Evolutionary conservation across 2,113 vertebrate species (phyloP).

Genomic region (Anoura caudifer): DNA sequence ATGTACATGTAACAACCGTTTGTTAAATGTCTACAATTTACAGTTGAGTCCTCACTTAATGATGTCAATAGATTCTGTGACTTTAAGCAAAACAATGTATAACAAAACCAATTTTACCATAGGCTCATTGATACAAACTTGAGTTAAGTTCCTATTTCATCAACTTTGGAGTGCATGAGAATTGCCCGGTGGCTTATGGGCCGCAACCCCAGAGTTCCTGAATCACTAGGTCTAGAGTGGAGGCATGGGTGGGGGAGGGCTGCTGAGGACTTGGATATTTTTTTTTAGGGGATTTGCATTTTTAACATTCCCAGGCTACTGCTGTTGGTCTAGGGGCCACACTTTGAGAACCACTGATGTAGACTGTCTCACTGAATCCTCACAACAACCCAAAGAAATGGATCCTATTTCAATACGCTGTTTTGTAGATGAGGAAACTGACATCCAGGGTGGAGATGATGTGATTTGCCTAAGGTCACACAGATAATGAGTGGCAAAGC

Average conservation of each 20-base stretch:
- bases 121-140: neutral
- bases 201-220: neutral
- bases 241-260: neutral
- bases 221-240: neutral
- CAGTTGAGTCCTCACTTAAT: neutral
- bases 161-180: neutral
- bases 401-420: neutral
- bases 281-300: neutral
- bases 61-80: neutral
- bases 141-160: neutral
- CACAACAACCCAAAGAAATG: neutral
- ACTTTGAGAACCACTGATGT: neutral
- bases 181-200: neutral
- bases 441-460: neutral
- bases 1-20: neutral
- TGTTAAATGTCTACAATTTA: neutral
- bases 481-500: neutral
- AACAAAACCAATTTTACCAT: neutral
- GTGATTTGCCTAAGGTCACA: neutral
- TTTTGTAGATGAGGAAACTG: neutral
- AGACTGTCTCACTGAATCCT: neutral
- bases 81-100: neutral
- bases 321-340: neutral
- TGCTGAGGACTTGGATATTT: neutral
- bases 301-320: neutral